These are phyloP conservation scores for Mesitornis unicolor DNA, from an alignment of 2,113 vertebrate species.

Conservation along the genomic window DNA sequence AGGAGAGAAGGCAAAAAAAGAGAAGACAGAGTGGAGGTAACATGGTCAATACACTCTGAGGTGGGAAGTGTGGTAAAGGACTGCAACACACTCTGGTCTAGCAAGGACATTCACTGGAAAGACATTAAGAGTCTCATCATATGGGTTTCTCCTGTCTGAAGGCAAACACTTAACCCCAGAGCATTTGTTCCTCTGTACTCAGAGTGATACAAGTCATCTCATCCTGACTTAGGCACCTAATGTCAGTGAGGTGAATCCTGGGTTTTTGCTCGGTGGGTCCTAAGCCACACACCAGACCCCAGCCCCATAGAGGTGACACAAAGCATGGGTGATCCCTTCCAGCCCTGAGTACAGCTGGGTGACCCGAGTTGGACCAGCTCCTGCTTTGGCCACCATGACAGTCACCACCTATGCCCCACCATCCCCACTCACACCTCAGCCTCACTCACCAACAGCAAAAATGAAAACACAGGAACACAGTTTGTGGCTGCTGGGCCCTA, in stretches of 20 bases:
- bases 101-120: neutral
- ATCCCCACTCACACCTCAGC: neutral
- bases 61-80: neutral
- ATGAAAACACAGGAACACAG: accelerated
- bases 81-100: too few species aligned
- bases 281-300: too few species aligned
- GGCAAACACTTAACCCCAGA: neutral
- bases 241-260: neutral
- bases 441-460: neutral
- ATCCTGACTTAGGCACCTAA: neutral
- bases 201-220: neutral
- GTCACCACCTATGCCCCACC: neutral
- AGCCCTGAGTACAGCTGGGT: neutral
- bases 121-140: neutral
- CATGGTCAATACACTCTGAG: accelerated
- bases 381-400: neutral
- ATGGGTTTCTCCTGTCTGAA: neutral
- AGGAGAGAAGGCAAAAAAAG: neutral
- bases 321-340: neutral
- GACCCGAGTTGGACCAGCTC: neutral
- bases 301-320: too few species aligned
- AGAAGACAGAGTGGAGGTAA: neutral
- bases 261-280: too few species aligned
- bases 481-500: neutral
- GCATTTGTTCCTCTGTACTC: neutral